Base-by-base conservation (phyloP, 1,140 invertebrate genomes). In the Alviniconcha marisindica region DNA sequence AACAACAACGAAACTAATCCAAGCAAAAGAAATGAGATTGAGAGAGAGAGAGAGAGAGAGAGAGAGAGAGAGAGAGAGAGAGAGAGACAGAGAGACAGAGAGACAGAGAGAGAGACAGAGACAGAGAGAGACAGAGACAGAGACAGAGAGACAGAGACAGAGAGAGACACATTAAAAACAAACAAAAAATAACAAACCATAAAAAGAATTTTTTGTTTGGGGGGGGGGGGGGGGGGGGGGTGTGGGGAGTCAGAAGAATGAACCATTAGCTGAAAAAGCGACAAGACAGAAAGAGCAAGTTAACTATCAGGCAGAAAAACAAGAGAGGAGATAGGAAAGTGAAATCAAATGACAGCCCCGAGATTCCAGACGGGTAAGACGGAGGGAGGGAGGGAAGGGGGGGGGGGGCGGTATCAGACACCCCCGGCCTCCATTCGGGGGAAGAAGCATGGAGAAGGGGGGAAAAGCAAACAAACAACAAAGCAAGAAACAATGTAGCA, bases 71-170 rank as follows among this genome's bases (percentile, higher is more conserved):
- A 66, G 60, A 66, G 60, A 33, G 60, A 66, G 60, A 33, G 60
- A 33, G 15, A 66, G 60, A 66, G 60, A 66, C 28, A 66, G 60
- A 66, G 60, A 66, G 60, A 21, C 31, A 33, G n/a, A 66, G 60
- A 33, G 60, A 66, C 28, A 66, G 60, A 33, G 60, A 66, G 60
- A 33, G 60, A 33, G 31, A 66, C 7, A 66, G 60, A 66, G 60
- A 66, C 28, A 66, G 60, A 66, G 60, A 66, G 60, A 3, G 21
- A 60, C 15, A 24, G 7, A 60, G 7, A 21, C 10, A 66, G n/a
- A 33, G 31, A 66, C 7, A 66, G 60, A 5, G n/a, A 66, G 60
- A 33, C 28, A 33, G n/a, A 66, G 60, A 66, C 28, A 66, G 60
- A 33, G 28, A 10, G 36, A 31, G n/a, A 66, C 4, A 15, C 28